A percentile compares a stretch with the other conserved stretches of the same genome.
These are phyloP conservation scores for Yponomeuta cagnagella DNA, from an alignment of 2,888 invertebrate species.

Conservation along the genomic window DNA sequence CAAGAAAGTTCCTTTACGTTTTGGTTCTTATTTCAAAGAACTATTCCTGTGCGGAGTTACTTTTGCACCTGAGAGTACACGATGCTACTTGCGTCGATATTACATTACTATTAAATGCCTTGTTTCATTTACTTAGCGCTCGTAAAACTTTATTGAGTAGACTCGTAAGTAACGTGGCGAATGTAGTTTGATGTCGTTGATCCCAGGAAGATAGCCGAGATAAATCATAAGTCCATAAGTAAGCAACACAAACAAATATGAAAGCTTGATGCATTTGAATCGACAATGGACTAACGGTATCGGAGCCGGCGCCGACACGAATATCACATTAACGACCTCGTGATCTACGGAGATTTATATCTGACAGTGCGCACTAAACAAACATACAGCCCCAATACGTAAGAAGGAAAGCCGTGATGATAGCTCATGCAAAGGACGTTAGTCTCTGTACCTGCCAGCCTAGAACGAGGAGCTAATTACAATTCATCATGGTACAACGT, in stretches of 20 bases:
- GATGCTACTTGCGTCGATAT: not conserved
- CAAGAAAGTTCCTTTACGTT: not conserved
- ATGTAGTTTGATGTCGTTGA: not conserved
- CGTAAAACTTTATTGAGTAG: constrained; percentile 2
- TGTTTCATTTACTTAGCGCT: not conserved
- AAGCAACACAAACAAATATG: constrained; percentile 61
- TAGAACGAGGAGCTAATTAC: not conserved
- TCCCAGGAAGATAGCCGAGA: constrained; percentile 25
- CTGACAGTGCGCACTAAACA: constrained; percentile 49
- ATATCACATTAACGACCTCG: constrained; percentile 72
- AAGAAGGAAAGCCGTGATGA: not conserved
- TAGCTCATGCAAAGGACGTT: not conserved
- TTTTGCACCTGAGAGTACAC: not conserved
- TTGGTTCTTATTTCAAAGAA: not conserved
- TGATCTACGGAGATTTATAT: constrained; percentile 70
- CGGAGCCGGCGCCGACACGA: constrained; percentile 66
- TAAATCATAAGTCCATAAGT: constrained; percentile 53
- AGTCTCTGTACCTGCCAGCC: not conserved
- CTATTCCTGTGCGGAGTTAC: not conserved
- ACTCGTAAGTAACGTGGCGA: constrained; percentile 4
- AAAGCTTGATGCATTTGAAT: constrained; percentile 61
- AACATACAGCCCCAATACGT: constrained; percentile 25
- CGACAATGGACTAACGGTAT: constrained; percentile 70
- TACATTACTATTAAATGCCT: constrained; percentile 8
- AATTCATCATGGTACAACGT: constrained; percentile 3